Conservation (phyloP, 2,113 vertebrate genomes). For the Mungos mungo region DNA sequence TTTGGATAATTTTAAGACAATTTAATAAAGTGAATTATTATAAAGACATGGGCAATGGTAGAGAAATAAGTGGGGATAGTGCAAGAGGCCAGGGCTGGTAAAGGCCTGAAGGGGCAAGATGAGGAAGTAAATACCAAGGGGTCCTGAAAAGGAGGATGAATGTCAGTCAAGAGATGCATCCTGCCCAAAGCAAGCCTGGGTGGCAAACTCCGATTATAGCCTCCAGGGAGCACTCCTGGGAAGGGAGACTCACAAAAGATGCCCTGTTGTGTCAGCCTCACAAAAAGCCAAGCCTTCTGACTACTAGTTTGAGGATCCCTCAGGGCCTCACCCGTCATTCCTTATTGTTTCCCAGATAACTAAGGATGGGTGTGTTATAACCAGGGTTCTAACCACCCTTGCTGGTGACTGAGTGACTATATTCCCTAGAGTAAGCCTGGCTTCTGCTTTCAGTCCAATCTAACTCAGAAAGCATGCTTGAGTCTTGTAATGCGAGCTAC, state of each 20-base stretch:
- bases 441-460: background rate
- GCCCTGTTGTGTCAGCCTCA: background rate
- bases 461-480: background rate
- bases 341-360: background rate
- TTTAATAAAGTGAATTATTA: background rate
- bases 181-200: background rate
- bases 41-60: background rate
- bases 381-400: background rate
- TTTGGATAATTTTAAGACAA: background rate
- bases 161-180: background rate
- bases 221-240: background rate
- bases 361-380: background rate
- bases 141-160: background rate
- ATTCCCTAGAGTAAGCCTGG: background rate
- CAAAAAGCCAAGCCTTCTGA: background rate
- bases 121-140: background rate
- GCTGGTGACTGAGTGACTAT: background rate
- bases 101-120: background rate
- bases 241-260: background rate
- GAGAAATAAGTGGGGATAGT: background rate
- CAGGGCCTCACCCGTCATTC: background rate
- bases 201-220: background rate
- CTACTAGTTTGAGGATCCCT: background rate
- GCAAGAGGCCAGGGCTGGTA: fast-evolving
- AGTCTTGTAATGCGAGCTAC: background rate